Percentiles rank a stretch among this genome's conserved stretches.
Conservation (phyloP, 1,140 invertebrate genomes). For the Procambarus clarkii region DNA sequence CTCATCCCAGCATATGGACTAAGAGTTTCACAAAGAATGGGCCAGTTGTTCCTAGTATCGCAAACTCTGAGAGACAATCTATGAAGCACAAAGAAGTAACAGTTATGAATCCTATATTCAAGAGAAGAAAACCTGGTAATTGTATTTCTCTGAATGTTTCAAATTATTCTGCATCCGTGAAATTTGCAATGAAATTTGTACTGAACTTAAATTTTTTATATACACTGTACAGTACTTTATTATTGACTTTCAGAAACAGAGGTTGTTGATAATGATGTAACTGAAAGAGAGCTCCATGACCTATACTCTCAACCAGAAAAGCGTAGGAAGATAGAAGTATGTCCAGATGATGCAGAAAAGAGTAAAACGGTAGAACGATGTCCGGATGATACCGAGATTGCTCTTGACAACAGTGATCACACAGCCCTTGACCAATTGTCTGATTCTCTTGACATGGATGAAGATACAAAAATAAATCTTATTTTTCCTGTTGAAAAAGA, state of each 20-base stretch:
- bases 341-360: slow-evolving; percentile 7
- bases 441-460: background rate
- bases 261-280: slow-evolving; percentile 8
- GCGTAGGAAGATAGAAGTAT: slow-evolving; percentile 21
- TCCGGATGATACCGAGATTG: background rate
- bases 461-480: background rate
- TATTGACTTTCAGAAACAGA: slow-evolving; percentile 25
- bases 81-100: slow-evolving; percentile 37
- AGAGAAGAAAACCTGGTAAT: slow-evolving; percentile 35
- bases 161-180: too few relatives aligned
- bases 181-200: too few relatives aligned
- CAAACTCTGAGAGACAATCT: background rate
- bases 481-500: background rate
- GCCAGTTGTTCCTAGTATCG: slow-evolving; percentile 30
- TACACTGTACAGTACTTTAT: background rate
- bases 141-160: background rate
- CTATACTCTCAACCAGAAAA: slow-evolving; percentile 31
- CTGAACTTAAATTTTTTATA: background rate
- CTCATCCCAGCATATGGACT: slow-evolving; percentile 61
- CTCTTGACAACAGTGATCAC: background rate
- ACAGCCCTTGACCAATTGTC: background rate
- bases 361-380: slow-evolving; percentile 24
- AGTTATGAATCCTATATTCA: slow-evolving; percentile 27
- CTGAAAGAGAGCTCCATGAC: slow-evolving; percentile 34
- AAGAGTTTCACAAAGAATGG: background rate